Base-by-base conservation (phyloP, 2,113 vertebrate genomes). In the Microcebus jonahi region DNA sequence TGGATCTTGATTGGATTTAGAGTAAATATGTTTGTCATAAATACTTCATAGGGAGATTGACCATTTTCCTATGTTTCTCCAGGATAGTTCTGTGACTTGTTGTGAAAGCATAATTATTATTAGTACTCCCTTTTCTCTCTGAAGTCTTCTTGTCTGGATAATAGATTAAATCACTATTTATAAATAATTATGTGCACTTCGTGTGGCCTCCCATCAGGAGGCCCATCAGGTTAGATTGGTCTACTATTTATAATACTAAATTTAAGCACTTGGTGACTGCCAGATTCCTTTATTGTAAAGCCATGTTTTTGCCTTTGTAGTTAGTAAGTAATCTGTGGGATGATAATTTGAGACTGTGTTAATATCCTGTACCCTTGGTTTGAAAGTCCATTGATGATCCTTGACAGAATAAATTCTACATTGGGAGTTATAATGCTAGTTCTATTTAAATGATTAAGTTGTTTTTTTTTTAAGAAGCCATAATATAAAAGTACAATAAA, bases 1-100 rank as follows among this genome's bases (percentile, higher is more conserved):
- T 85, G 42, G 42, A 27, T 81, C 67, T 88, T 91, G 67, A 71
- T 39, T 96, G 20, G 13, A 71, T 95, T 88, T 95, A 95, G 36
- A 80, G 36, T 94, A 85, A 81, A 85, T 61, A 27, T 55, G 17
- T 94, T 94, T 89, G 34, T 29, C 79, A n/a, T 70, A 53, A 59
- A 65, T 93, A 80, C 25, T 94, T 94, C 27, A 53, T 34, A 70
- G 48, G 14, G 91, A 48, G 59, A 20, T 89, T 96, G 45, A 59
- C 75, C 15, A 8, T 83, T 13, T 85, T 79, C 82, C 7, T 25
- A 88, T 36, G 27, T 90, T 95, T 84, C 65, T 91, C 45, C 34
- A 77, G 39, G 8, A 63, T 91, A 85, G 82, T 68, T 39, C 57
- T 83, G 9, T 84, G 53, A 82, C 34, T 18, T 94, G 4, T 89